A percentile compares a stretch with the other conserved stretches of the same genome.
Evolutionary conservation across 2,888 invertebrate genomes (phyloP).

Genomic region (Galeopsomyia nigrocyanea): DNA sequence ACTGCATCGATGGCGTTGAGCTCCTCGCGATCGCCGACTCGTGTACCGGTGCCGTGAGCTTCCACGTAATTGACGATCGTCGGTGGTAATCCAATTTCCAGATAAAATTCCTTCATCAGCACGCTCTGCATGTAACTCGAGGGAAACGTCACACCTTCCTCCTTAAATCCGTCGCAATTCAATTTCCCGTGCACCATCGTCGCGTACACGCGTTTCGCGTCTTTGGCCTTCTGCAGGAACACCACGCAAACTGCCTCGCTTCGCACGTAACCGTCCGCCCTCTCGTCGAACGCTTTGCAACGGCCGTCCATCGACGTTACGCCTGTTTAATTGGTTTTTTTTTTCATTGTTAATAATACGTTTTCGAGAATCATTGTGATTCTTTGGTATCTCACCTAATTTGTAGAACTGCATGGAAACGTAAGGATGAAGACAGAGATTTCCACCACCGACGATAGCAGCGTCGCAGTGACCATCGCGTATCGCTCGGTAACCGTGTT

Average conservation of each 20-base stretch:
- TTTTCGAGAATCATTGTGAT: background rate
- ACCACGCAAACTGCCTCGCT: conserved; percentile 81
- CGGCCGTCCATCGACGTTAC: conserved; percentile 85
- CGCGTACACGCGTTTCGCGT: conserved; percentile 69
- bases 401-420: conserved; percentile 87
- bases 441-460: conserved; percentile 89
- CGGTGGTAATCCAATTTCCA: conserved; percentile 73
- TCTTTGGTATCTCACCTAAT: conserved; percentile 67
- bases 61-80: conserved; percentile 74
- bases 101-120: conserved; percentile 71
- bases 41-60: conserved; percentile 81
- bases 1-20: conserved; percentile 83
- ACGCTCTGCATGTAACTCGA: conserved; percentile 54
- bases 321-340: conserved; percentile 68
- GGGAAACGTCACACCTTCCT: conserved; percentile 54
- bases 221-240: conserved; percentile 76
- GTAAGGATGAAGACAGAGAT: conserved; percentile 87
- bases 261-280: conserved; percentile 83
- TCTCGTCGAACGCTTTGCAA: conserved; percentile 90
- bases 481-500: conserved; percentile 83
- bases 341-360: background rate
- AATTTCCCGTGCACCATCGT: conserved; percentile 71
- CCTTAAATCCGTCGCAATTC: conserved; percentile 71
- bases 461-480: conserved; percentile 86
- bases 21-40: conserved; percentile 92